Percentiles rank a stretch among this genome's conserved stretches.
These are phyloP conservation scores for Anthophora plumipes DNA, from an alignment of 2,888 invertebrate genomes.

Conservation along the genomic window DNA sequence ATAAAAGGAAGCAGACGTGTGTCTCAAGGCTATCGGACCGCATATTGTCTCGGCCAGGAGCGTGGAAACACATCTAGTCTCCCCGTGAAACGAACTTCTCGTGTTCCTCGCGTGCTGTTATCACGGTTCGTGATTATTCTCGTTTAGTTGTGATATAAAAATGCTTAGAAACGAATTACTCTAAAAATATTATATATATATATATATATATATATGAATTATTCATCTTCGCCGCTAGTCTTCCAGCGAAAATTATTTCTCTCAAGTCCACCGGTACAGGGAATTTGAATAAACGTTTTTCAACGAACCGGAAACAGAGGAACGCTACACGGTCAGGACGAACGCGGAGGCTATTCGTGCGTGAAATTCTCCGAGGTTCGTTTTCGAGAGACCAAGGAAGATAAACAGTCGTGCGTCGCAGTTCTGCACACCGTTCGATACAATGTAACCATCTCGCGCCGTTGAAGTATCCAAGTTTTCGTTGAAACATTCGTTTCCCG, in stretches of 20 bases:
- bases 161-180: no score
- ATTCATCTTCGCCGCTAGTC: no score
- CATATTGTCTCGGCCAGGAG: constrained; percentile 57
- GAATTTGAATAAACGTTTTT: not conserved
- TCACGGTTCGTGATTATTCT: no score
- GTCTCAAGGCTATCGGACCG: constrained; percentile 71
- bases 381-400: constrained; percentile 5
- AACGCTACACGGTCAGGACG: not conserved
- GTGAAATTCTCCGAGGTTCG: constrained; percentile 26
- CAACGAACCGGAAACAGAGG: not conserved
- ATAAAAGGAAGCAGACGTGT: constrained; percentile 70
- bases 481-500: not conserved
- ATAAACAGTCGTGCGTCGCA: not conserved
- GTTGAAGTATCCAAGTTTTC: not conserved
- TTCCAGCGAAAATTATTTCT: not conserved
- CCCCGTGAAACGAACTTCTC: constrained; percentile 20
- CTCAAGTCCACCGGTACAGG: no score
- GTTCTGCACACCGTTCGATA: not conserved
- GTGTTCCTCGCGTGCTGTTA: constrained; percentile 16
- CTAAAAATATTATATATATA: no score
- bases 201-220: no score
- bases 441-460: not conserved
- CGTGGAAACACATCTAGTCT: constrained; percentile 39
- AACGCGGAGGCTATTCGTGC: not conserved
- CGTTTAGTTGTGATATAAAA: no score